Conservation (phyloP, 2,113 vertebrate species). For the Gavialis gangeticus region DNA sequence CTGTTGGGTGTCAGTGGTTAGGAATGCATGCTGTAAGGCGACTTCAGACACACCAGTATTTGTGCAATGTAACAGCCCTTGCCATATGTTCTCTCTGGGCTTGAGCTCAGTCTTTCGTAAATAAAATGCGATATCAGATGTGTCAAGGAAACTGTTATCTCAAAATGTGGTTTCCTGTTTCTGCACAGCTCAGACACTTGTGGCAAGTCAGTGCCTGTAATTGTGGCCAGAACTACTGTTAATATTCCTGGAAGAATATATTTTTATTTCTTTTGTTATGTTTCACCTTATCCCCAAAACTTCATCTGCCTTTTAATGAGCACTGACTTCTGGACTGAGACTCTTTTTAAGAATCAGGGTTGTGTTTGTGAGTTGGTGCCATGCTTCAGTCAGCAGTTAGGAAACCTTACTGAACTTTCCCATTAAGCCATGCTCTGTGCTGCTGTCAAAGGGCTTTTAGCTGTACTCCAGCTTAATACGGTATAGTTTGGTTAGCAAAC, state of each 20-base stretch:
- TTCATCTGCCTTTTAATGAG: background rate
- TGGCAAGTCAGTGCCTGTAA: background rate
- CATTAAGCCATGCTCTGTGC: background rate
- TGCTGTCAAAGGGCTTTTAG: background rate
- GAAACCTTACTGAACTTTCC: background rate
- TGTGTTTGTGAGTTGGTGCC: slow-evolving; percentile 15
- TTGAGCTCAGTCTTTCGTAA: slow-evolving; percentile 38
- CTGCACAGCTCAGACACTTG: background rate
- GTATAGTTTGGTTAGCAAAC: background rate
- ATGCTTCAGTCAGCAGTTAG: slow-evolving; percentile 2
- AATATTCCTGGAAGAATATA: background rate
- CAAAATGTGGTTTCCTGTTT: slow-evolving; percentile 11
- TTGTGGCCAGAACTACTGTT: slow-evolving; percentile 22
- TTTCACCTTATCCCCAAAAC: background rate
- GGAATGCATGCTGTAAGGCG: background rate
- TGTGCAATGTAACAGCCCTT: background rate
- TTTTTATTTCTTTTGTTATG: slow-evolving; percentile 29
- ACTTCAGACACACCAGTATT: background rate
- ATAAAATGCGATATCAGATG: slow-evolving; percentile 17
- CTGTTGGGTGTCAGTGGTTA: background rate
- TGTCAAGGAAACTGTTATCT: slow-evolving; percentile 9
- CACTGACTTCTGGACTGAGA: background rate
- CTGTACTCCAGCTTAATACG: background rate
- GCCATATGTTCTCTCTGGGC: background rate
- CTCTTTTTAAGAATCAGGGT: background rate